A percentile compares a stretch with the other conserved stretches of the same genome.
phyloP scores from a whole-genome alignment of 2,797 vertebrate species.

The Tolypeutes matacus region DNA sequence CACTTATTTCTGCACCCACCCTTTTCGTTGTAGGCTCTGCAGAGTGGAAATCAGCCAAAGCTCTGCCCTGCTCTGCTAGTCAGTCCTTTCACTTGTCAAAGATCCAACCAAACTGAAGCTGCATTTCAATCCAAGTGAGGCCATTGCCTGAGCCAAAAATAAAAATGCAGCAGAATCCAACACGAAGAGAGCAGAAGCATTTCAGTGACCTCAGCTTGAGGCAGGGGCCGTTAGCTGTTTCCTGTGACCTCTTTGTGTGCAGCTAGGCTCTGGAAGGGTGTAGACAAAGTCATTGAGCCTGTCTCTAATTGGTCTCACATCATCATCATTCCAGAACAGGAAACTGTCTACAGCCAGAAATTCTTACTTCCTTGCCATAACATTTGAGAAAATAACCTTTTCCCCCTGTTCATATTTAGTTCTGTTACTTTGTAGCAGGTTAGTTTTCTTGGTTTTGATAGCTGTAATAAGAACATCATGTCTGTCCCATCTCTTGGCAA shows the following conservation, averaged over 20 bases:
- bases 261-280: constrained; percentile 37
- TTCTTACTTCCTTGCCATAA: constrained; percentile 70
- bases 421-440: constrained; percentile 44
- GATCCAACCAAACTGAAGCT: constrained; percentile 68
- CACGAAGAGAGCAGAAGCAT: constrained; percentile 54
- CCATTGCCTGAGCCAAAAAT: constrained; percentile 76
- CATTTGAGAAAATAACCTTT: constrained; percentile 61
- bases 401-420: neutral
- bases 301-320: constrained; percentile 77
- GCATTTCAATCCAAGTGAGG: constrained; percentile 69
- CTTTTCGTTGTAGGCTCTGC: neutral
- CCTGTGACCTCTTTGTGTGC: constrained; percentile 52
- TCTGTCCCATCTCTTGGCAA: neutral
- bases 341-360: constrained; percentile 72
- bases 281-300: constrained; percentile 61
- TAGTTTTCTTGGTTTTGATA: neutral
- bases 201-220: constrained; percentile 61
- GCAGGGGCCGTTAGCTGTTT: constrained; percentile 57
- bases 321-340: constrained; percentile 78
- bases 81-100: constrained; percentile 63
- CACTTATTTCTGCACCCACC: constrained; percentile 44
- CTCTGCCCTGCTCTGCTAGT: constrained; percentile 43
- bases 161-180: constrained; percentile 58
- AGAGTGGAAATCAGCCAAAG: constrained; percentile 56
- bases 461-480: neutral